Conservation (phyloP, 2,797 vertebrate genomes). For the Danio choprae region DNA sequence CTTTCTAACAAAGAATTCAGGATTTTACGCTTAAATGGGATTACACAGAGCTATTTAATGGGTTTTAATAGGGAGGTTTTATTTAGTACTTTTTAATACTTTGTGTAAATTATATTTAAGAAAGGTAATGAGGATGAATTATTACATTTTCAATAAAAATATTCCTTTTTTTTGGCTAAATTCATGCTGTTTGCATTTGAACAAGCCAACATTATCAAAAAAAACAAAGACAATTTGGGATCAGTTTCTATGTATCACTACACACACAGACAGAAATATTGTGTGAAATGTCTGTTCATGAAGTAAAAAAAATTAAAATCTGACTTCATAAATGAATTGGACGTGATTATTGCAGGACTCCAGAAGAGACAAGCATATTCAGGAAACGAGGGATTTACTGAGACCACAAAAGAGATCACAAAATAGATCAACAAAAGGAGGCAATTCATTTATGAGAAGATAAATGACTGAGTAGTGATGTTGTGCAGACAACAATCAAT, state of each 20-base stretch:
- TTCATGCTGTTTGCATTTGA: no score
- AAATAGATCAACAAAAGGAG: constrained; percentile 66
- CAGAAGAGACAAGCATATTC: neutral
- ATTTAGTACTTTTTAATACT: no score
- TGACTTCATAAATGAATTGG: neutral
- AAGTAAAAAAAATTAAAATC: constrained; percentile 4
- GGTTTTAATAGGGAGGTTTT: no score
- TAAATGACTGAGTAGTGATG: constrained; percentile 56
- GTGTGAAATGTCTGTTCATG: neutral
- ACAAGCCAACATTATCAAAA: no score
- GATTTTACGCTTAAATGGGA: no score
- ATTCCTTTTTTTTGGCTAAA: no score
- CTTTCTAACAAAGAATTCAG: no score
- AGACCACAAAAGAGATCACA: constrained; percentile 49
- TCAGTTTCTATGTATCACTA: neutral
- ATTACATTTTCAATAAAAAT: no score
- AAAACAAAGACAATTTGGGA: neutral
- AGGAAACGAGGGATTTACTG: neutral
- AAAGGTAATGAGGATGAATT: no score
- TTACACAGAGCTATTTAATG: no score
- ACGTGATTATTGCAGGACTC: neutral
- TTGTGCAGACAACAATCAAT: constrained; percentile 54
- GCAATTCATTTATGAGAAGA: constrained; percentile 59
- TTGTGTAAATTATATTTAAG: no score
- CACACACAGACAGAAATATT: neutral